A percentile compares a stretch with the other conserved stretches of the same genome.
phyloP scores from a whole-genome alignment of 2,113 vertebrate genomes.

The Dinomys branickii region DNA sequence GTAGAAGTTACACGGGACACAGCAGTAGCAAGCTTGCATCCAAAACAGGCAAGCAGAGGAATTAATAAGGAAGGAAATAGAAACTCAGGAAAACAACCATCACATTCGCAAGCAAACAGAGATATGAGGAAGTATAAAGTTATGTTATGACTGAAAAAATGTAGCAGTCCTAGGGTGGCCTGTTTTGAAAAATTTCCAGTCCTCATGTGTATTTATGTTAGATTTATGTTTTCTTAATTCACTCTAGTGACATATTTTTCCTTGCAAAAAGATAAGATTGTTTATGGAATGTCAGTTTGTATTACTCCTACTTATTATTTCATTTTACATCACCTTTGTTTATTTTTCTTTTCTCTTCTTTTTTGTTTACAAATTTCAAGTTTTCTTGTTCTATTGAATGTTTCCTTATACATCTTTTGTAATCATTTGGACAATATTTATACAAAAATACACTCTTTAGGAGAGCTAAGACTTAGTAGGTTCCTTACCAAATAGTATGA shows the following conservation, averaged over 20 bases:
- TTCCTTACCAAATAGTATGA: too few relatives aligned
- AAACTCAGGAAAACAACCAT: not conserved
- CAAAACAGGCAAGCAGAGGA: not conserved
- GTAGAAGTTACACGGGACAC: not conserved
- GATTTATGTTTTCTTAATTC: not conserved
- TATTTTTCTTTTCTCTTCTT: not conserved
- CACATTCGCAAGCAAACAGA: not conserved
- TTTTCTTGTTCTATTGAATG: too few relatives aligned
- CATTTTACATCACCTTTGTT: not conserved
- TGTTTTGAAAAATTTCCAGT: not conserved
- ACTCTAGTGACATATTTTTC: not conserved
- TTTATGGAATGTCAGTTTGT: not conserved
- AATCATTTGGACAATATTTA: too few relatives aligned
- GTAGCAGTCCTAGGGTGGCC: too few relatives aligned
- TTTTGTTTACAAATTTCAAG: too few relatives aligned
- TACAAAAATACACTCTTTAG: too few relatives aligned
- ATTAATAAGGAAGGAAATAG: not conserved
- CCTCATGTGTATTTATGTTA: not conserved
- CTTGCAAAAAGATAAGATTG: not conserved
- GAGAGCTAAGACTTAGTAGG: too few relatives aligned
- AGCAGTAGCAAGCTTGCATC: not conserved
- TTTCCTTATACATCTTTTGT: too few relatives aligned
- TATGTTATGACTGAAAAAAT: not conserved
- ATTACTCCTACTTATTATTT: not conserved
- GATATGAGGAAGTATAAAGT: not conserved